Percentiles rank a stretch among this genome's conserved stretches.
phyloP scores from a whole-genome alignment of 2,797 vertebrate species.

The Setipinna tenuifilis region DNA sequence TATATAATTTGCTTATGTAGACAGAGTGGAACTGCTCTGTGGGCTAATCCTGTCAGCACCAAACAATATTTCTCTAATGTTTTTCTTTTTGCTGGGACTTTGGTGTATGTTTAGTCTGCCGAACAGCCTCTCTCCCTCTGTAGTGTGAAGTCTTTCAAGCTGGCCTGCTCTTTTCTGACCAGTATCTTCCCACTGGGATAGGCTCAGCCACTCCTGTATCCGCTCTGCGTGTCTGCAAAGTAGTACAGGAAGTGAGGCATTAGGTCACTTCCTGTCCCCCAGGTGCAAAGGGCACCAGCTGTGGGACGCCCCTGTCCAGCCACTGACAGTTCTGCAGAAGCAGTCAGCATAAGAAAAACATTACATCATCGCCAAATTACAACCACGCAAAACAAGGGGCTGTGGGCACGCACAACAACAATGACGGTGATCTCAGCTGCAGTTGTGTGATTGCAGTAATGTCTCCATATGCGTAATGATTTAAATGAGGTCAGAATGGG shows the following conservation, averaged over 20 bases:
- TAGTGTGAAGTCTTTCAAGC: background rate
- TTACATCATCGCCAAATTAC: conserved; percentile 39
- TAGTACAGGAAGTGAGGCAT: conserved; percentile 52
- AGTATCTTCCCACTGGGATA: background rate
- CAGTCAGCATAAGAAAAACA: conserved; percentile 55
- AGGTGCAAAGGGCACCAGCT: conserved; percentile 54
- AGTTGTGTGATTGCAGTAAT: background rate
- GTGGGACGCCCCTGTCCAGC: conserved; percentile 45
- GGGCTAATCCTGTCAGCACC: background rate
- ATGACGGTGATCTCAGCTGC: background rate
- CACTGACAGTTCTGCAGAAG: conserved; percentile 49
- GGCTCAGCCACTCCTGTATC: conserved; percentile 1
- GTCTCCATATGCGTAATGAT: background rate
- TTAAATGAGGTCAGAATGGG: background rate
- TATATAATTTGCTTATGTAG: conserved; percentile 17
- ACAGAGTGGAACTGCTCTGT: background rate
- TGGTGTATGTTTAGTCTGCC: conserved; percentile 8
- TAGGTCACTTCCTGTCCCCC: conserved; percentile 59
- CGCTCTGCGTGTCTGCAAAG: conserved; percentile 32
- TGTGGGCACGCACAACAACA: background rate
- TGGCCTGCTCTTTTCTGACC: background rate
- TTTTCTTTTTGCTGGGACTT: background rate
- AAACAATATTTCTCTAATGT: background rate
- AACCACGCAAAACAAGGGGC: background rate
- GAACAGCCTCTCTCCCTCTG: background rate